Base-by-base conservation (phyloP, 2,888 invertebrate genomes). In the Agrochola macilenta region DNA sequence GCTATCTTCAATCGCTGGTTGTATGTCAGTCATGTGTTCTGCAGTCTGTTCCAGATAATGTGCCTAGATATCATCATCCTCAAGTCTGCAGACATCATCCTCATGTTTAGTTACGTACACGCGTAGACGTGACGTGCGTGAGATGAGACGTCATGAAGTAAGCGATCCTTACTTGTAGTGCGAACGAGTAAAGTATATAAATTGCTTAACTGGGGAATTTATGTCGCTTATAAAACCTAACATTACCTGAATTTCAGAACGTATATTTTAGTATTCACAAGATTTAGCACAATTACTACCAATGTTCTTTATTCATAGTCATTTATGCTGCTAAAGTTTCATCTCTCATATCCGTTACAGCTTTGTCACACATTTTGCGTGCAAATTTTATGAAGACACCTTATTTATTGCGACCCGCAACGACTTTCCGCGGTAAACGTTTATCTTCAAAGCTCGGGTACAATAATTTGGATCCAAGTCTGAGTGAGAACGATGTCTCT, bases 341-440 rank as follows among this genome's bases (percentile, higher is more conserved):
- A 20, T 26, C 8, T 54, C n/a, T 52, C 3, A 17, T 14, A 11
- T 14, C 11, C 17, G 8, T 73, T 65, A 0, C 9, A 23, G 14
- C 52, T 43, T 66, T 58, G 39, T 54, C 14, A 20, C 58, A 65
- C 74, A 75, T 79, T 17, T 73, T 14, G 14, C 30, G 20, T 69
- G 57, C 68, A 43, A 23, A 11, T 63, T 83, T 68, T 46, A 52
- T 57, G 70, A 23, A 52, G 26, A 66, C 57, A 57, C 5, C 3
- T 61, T 77, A 72, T 75, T 77, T 84, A 81, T 77, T 54, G 71
- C 58, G 26, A 63, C 12, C 14, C 63, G 58, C 49, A 43, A 14
- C 60, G 49, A 49, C 43, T 64, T 60, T 26, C 49, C 11, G 26
- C 12, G 26, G 26, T 60, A 61, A 74, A 49, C 43, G 61, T 73